Evolutionary conservation across 30 jellyfish, hydroid and myxozoan species (phyloP), one percentile per base, ranked within the genome.

Genomic region (Aurelia aurita complex sp. Pacific): DNA sequence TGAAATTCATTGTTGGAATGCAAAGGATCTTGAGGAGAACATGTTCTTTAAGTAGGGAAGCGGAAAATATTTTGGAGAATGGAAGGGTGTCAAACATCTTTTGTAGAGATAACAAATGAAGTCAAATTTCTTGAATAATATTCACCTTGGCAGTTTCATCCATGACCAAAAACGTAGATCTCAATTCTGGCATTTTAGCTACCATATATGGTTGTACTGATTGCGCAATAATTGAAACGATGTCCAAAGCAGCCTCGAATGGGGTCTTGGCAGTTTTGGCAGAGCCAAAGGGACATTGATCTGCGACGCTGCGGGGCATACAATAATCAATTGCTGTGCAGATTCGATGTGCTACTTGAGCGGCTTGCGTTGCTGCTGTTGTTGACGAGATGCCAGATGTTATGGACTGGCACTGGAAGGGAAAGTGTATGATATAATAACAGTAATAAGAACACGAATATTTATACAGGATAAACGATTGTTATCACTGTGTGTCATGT

Each of bases 61-160:
- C 5, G 50, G 50, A 38, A 5, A 38, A 38, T 38, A 38, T 38
- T 38, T 38, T 5, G 5, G 50, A 38, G 5, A 38, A 38, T 2
- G 50, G 5, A 5, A 38, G 50, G 12, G 15, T 9, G 57, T 46
- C 57, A 5, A 46, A 46, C 57, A 46, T n/a, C 5, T 23, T 34
- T 32, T 13, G n/a, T 0, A 67, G 29, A 67, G 36, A 16, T 67
- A 0, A 10, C 19, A 6, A 3, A 29, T 3, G n/a, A 5, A 19
- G 5, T 67, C 16, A 17, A 32, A 14, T 67, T 3, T 19, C 43
- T 29, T 5, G 9, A 3, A 29, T 29, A 32, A 32, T 67, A 67
- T 3, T 67, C n/a, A 70, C 81, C 81, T 70, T 70, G 63, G 57
- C 64, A 70, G 64, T 42, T 15, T 70, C 64, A 42, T 70, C 81